Evolutionary conservation across 2,797 vertebrate genomes (phyloP).

Genomic region (Streptopelia turtur): DNA sequence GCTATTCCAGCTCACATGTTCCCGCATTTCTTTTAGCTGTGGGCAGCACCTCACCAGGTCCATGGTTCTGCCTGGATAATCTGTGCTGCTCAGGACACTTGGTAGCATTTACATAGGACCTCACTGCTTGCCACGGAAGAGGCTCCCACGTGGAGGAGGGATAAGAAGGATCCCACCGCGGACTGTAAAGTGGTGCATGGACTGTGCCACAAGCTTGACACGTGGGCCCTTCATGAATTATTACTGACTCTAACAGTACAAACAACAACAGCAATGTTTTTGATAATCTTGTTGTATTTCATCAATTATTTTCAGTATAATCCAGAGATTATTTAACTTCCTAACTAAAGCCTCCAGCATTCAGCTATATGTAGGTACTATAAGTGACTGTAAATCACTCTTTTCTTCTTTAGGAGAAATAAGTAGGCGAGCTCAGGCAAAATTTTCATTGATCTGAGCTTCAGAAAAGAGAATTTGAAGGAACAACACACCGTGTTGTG

Average conservation of each 20-base stretch:
- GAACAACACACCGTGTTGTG: neutral
- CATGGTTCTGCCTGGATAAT: neutral
- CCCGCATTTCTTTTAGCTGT: neutral
- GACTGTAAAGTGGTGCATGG: rapidly evolving
- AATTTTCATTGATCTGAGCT: neutral
- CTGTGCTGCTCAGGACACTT: rapidly evolving
- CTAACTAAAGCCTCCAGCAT: neutral
- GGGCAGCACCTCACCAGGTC: neutral
- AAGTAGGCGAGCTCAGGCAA: neutral
- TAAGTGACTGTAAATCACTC: neutral
- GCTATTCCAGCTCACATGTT: neutral
- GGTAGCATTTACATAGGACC: rapidly evolving
- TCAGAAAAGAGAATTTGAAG: neutral
- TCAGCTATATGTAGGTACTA: neutral
- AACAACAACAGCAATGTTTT: neutral
- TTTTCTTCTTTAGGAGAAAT: neutral
- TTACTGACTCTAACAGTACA: neutral
- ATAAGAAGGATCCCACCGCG: neutral
- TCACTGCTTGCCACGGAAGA: neutral
- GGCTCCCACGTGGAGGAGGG: rapidly evolving
- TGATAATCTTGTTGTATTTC: neutral
- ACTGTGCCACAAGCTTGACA: neutral
- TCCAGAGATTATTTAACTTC: neutral
- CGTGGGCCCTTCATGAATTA: neutral
- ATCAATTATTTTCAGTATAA: neutral